phyloP scores from a whole-genome alignment of 2,888 invertebrate species.

The Ormyrus pomaceus region DNA sequence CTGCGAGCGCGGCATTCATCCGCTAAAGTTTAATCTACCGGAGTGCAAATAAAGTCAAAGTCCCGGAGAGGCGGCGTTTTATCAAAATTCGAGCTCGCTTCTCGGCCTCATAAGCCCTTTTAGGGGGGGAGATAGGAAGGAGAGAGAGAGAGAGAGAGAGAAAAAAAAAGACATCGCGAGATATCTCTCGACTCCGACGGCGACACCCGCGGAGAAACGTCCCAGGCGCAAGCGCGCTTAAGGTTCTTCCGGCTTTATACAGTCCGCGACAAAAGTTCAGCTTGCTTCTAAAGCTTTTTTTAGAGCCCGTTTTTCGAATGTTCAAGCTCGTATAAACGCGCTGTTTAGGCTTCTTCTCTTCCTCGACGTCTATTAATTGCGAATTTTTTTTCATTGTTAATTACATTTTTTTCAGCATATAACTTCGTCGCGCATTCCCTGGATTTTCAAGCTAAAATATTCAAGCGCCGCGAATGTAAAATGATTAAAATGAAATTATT shows the following conservation, averaged over 20 bases:
- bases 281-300: too few species aligned
- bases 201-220: background rate
- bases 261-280: too few species aligned
- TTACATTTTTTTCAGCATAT: too few species aligned
- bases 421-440: too few species aligned
- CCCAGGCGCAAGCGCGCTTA: conserved; percentile 21
- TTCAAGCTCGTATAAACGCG: too few species aligned
- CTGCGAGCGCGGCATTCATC: background rate
- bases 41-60: conserved; percentile 46
- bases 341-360: too few species aligned
- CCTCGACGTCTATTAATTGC: too few species aligned
- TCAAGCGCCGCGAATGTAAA: too few species aligned
- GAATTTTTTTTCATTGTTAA: too few species aligned
- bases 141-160: background rate
- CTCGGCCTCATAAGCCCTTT: conserved; percentile 45
- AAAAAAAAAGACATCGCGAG: conserved; percentile 19
- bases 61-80: conserved; percentile 30
- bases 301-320: too few species aligned
- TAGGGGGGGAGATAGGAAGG: conserved; percentile 18
- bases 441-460: too few species aligned
- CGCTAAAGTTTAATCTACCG: conserved; percentile 43
- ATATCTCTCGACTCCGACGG: conserved; percentile 29
- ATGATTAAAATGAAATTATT: too few species aligned
- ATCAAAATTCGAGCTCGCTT: conserved; percentile 53
- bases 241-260: conserved; percentile 7